Percentiles rank a stretch among this genome's conserved stretches.
phyloP scores from a whole-genome alignment of 2,888 invertebrate genomes.

The Nomada fabriciana region DNA sequence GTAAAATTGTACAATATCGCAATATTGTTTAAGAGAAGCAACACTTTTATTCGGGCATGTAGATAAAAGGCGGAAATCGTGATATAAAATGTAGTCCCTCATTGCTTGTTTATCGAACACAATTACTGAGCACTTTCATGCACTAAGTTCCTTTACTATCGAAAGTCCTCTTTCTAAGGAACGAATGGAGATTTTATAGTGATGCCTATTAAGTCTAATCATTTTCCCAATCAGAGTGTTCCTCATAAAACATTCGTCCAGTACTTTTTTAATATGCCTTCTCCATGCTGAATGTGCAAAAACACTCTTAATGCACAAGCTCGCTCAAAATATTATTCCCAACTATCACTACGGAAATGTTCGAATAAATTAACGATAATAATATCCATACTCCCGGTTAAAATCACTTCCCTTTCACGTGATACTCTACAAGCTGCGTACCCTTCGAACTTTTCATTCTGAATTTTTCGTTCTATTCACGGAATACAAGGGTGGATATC shows the following conservation, averaged over 20 bases:
- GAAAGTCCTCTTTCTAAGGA: neutral
- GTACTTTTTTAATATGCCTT: neutral
- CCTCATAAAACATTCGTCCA: neutral
- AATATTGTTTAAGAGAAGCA: too few relatives aligned
- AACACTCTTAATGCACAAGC: neutral
- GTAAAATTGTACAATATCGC: too few relatives aligned
- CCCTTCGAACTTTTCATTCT: neutral
- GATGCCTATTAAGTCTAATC: constrained; percentile 9
- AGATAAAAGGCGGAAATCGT: constrained; percentile 15
- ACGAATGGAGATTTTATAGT: constrained; percentile 2
- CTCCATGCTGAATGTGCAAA: neutral
- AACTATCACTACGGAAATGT: neutral
- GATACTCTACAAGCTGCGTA: neutral
- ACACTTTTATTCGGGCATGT: neutral
- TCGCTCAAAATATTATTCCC: neutral
- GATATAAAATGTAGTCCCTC: neutral
- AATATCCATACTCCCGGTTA: neutral
- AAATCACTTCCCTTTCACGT: neutral
- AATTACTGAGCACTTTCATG: neutral
- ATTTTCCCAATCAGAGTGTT: constrained; percentile 10
- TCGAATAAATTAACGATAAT: neutral
- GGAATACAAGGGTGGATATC: neutral
- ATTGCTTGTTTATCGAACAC: neutral
- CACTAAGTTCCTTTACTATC: neutral
- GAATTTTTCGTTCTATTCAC: neutral